Base-by-base conservation (phyloP, 2,113 vertebrate species). In the Paraplagusia blochii region DNA sequence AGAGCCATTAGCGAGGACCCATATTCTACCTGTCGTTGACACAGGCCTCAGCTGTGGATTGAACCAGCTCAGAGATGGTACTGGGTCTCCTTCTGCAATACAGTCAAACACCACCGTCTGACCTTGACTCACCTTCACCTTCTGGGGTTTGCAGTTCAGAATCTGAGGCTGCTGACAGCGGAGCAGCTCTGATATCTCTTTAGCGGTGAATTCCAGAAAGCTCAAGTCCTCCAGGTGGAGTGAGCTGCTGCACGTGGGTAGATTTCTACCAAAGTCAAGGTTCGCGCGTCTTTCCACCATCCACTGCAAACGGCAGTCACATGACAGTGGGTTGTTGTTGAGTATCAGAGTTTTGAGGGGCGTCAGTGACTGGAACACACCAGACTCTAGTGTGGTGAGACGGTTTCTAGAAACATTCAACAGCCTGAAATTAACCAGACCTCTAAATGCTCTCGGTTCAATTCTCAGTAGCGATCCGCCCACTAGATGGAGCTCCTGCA, bases 301-400 rank as follows among this genome's bases (percentile, higher is more conserved):
- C 94, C 93, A 96, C 42, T 93, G 88, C 53, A 95, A 89, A 4
- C 93, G 90, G 58, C 94, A 96, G 68, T 96, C 94, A 1, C 94
- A 96, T 1, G 87, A 86, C 18, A 95, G 59, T 0, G 92, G 93
- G 70, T 95, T 96, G 11, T 79, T 67, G 0, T 92, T 91, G 16
- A 95, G 79, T 14, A 90, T 72, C 13, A 96, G 80, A n/a, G 85
- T 84, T 69, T 87, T 87, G 5, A 96, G 70, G 44, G 76, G 77
- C 1, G 85, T 75, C 14, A 85, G 79, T 0, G 93, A 91, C 47
- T 92, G 90, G 69, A 96, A 92, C 38, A 73, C 88, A 0, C 83
- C 81, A 13, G 82, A 84, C 69, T 93, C 92, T 0, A 95, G 83
- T 0, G 93, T 95, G 53, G 72, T 84, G 44, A 95, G 87, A 33